Conservation (phyloP, 2,888 invertebrate species). For the Poecilobothrus nobilitatus region DNA sequence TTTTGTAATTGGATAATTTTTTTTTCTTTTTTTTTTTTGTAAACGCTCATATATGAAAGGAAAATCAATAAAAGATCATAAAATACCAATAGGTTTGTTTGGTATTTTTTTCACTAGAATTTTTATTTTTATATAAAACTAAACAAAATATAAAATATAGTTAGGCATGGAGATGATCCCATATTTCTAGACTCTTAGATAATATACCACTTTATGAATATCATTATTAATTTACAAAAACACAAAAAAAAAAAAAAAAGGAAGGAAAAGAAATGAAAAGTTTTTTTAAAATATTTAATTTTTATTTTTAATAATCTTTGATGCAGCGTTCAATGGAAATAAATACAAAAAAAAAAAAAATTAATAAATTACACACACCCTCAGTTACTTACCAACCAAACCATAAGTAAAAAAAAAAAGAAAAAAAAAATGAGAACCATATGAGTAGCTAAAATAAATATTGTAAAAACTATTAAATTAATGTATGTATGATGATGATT, state of each 20-base stretch:
- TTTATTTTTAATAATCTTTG: too few species aligned
- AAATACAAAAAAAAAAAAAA: not conserved
- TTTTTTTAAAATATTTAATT: too few species aligned
- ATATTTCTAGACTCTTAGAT: not conserved
- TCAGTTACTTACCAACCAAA: too few species aligned
- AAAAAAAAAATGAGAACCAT: not conserved
- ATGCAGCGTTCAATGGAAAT: too few species aligned
- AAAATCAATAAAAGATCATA: constrained; percentile 1
- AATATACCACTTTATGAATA: not conserved
- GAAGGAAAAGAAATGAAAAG: not conserved
- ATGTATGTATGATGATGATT: not conserved
- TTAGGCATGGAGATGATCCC: not conserved
- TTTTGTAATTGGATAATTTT: not conserved
- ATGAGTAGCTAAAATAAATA: not conserved
- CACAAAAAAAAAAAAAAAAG: too few species aligned
- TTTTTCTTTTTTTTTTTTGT: constrained; percentile 7
- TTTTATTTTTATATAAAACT: not conserved
- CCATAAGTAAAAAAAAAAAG: not conserved
- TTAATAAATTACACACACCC: not conserved
- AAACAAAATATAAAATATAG: not conserved
- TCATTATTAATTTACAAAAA: not conserved
- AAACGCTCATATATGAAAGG: not conserved
- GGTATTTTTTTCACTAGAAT: not conserved
- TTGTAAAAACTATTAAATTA: not conserved
- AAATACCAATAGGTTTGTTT: not conserved